These are phyloP conservation scores for Heliconius himera DNA, from an alignment of 1,140 invertebrate genomes.

Conservation along the genomic window DNA sequence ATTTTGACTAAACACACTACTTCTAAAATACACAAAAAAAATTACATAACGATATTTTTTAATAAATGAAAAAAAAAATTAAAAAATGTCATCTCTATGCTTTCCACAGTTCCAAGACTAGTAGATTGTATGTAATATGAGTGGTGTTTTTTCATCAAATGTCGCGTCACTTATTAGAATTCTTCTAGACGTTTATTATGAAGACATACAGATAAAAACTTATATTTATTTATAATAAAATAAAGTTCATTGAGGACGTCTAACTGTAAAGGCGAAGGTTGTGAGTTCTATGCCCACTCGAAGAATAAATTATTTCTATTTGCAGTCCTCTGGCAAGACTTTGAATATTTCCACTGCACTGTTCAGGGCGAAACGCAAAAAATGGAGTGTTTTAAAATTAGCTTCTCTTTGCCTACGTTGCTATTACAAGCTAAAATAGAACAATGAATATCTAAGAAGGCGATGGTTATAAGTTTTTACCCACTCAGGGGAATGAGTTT, in stretches of 20 bases:
- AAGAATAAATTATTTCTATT: too few relatives aligned
- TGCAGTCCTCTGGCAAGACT: too few relatives aligned
- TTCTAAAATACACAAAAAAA: background rate
- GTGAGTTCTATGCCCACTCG: too few relatives aligned
- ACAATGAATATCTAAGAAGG: too few relatives aligned
- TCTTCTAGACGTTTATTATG: constrained; percentile 18
- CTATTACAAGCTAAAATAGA: too few relatives aligned
- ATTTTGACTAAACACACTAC: too few relatives aligned
- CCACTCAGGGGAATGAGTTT: too few relatives aligned
- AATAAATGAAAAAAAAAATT: background rate
- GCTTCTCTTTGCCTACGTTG: too few relatives aligned
- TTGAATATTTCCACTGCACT: too few relatives aligned
- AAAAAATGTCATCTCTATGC: constrained; percentile 9
- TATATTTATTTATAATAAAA: background rate
- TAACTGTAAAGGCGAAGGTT: too few relatives aligned
- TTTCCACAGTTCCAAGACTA: constrained; percentile 24
- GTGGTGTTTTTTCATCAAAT: constrained; percentile 44
- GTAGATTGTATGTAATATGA: constrained; percentile 46
- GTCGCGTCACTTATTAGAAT: constrained; percentile 39
- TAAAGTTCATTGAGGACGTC: background rate
- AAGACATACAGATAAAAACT: background rate
- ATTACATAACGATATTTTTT: background rate
- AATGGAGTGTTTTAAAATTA: background rate
- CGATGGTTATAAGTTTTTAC: too few relatives aligned
- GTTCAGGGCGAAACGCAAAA: too few relatives aligned